Conservation (phyloP, 2,113 vertebrate genomes). For the Capreolus pygargus region DNA sequence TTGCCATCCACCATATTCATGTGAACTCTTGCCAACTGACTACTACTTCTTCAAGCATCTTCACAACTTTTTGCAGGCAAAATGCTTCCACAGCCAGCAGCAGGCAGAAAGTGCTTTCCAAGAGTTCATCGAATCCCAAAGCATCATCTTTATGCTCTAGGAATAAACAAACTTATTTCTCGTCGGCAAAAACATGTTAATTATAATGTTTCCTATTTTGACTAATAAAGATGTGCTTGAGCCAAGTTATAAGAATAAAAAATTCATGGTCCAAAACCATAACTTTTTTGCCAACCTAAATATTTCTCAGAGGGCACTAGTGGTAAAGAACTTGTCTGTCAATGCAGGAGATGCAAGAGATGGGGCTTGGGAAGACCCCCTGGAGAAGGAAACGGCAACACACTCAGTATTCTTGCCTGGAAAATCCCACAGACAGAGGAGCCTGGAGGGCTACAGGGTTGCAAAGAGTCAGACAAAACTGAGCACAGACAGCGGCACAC, state of each 20-base stretch:
- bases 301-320: not conserved
- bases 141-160: not conserved
- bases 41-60: not conserved
- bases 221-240: not conserved
- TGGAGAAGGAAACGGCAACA: not conserved
- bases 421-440: not conserved
- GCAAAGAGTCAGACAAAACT: not conserved
- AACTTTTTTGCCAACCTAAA: not conserved
- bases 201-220: not conserved
- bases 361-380: fast-evolving
- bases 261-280: not conserved
- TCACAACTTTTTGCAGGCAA: not conserved
- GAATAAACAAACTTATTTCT: not conserved
- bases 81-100: not conserved
- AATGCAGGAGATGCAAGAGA: not conserved
- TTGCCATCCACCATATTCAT: not conserved
- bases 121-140: not conserved
- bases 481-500: not conserved
- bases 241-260: not conserved
- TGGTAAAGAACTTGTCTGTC: not conserved
- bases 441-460: not conserved
- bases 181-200: fast-evolving
- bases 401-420: not conserved
- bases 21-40: not conserved
- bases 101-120: not conserved